Percentiles rank a stretch among this genome's conserved stretches.
Evolutionary conservation across 2,888 invertebrate genomes (phyloP).

Genomic region (Drosophila lutescens): DNA sequence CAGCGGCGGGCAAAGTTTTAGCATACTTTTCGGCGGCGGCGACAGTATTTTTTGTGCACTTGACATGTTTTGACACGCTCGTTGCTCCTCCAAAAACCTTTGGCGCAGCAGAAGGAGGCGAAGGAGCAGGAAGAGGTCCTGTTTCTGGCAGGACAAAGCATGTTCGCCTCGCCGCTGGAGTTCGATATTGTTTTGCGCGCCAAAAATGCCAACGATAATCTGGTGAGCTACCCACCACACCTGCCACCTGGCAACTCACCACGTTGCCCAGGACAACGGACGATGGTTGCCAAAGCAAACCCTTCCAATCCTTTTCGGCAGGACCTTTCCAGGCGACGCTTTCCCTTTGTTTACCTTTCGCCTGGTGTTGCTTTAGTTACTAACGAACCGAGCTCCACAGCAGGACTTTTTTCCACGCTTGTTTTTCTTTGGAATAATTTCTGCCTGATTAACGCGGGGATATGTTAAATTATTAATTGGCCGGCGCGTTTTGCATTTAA

Average conservation of each 20-base stretch:
- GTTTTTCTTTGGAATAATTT: slow-evolving; percentile 40
- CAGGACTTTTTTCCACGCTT: slow-evolving; percentile 29
- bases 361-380: slow-evolving; percentile 72
- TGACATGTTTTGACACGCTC: slow-evolving; percentile 77
- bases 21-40: slow-evolving; percentile 64
- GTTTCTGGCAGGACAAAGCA: slow-evolving; percentile 7
- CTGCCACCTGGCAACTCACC: slow-evolving; percentile 43
- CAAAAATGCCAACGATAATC: slow-evolving; percentile 66
- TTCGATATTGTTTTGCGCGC: slow-evolving; percentile 73
- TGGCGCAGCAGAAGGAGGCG: not conserved
- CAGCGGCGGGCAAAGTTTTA: slow-evolving; percentile 57
- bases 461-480: slow-evolving; percentile 69
- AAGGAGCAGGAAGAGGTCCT: too few relatives aligned
- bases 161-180: slow-evolving; percentile 66
- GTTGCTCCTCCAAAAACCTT: slow-evolving; percentile 8
- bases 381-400: slow-evolving; percentile 51
- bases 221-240: slow-evolving; percentile 53
- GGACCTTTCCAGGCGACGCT: slow-evolving; percentile 61
- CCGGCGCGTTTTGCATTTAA: slow-evolving; percentile 16
- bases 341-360: slow-evolving; percentile 51
- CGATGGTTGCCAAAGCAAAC: slow-evolving; percentile 9
- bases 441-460: slow-evolving; percentile 65
- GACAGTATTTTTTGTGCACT: slow-evolving; percentile 77
- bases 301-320: slow-evolving; percentile 47
- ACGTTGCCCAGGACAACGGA: slow-evolving; percentile 50